A percentile compares a stretch with the other conserved stretches of the same genome.
phyloP scores from a whole-genome alignment of 2,797 vertebrate species.

The Pteropus rufus region DNA sequence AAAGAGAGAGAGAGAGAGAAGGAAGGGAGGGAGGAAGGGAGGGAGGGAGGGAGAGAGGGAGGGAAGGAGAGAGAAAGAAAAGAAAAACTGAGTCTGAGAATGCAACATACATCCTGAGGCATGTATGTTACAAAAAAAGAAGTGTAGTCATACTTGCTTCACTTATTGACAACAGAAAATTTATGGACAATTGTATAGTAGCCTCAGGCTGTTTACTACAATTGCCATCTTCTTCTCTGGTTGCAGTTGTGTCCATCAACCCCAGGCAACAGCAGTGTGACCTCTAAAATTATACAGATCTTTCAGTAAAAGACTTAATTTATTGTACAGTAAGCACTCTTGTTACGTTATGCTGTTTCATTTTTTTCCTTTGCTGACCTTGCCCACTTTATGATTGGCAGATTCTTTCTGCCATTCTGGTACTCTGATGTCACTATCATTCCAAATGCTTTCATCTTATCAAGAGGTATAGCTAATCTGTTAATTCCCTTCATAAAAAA shows the following conservation, averaged over 20 bases:
- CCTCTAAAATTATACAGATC: neutral
- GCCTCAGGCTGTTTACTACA: neutral
- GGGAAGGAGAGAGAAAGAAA: neutral
- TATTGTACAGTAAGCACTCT: neutral
- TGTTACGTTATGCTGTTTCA: neutral
- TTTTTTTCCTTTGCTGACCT: neutral
- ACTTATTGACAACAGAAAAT: neutral
- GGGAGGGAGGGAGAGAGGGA: too few relatives aligned
- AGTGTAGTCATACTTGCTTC: neutral
- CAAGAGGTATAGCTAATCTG: neutral
- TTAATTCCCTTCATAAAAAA: neutral
- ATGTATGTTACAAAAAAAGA: neutral
- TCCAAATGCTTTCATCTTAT: neutral
- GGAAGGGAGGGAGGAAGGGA: neutral
- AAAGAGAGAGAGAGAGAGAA: rapidly evolving
- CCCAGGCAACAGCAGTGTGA: neutral
- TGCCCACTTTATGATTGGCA: neutral
- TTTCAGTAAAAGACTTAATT: neutral
- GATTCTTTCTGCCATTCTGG: neutral
- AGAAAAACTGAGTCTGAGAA: neutral
- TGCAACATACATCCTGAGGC: neutral
- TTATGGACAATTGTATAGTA: neutral
- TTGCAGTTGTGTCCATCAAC: neutral
- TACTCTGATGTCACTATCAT: neutral
- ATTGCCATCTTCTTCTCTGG: neutral